Evolutionary conservation across 2,797 vertebrate species (phyloP).

Genomic region (Lepus townsendii): DNA sequence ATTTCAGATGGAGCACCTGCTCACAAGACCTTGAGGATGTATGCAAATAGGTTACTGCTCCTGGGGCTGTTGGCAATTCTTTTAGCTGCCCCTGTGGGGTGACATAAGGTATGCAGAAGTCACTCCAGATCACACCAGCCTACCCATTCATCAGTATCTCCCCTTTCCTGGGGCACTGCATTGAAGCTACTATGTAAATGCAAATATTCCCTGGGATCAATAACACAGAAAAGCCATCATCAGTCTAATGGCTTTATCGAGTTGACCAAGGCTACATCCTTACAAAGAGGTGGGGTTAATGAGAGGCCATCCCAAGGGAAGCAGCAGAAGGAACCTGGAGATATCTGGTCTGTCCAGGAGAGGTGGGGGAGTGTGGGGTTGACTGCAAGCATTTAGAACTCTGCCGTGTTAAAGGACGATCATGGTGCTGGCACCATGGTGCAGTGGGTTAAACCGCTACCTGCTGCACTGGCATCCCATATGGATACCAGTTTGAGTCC

Average conservation of each 20-base stretch:
- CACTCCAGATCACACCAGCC: not conserved
- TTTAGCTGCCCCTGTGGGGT: not conserved
- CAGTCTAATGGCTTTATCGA: not conserved
- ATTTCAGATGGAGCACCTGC: not conserved
- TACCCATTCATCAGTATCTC: not conserved
- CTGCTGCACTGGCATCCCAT: too few species aligned
- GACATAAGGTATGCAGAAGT: not conserved
- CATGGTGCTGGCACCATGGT: too few species aligned
- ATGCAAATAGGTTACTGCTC: not conserved
- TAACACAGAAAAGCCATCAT: not conserved
- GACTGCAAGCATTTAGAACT: not conserved
- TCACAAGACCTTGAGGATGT: not conserved
- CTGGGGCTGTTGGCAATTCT: not conserved
- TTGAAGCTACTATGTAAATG: not conserved
- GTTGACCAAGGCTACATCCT: not conserved
- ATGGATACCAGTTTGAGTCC: too few species aligned
- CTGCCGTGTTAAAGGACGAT: not conserved
- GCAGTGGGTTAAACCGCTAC: too few species aligned
- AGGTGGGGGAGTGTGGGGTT: not conserved
- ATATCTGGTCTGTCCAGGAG: not conserved
- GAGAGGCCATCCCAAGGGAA: not conserved
- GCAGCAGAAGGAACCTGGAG: not conserved
- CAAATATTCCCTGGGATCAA: not conserved
- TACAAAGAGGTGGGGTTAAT: not conserved
- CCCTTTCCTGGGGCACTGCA: not conserved